Evolutionary conservation across 2,113 vertebrate genomes (phyloP).

Genomic region (Cephalopterus ornatus): DNA sequence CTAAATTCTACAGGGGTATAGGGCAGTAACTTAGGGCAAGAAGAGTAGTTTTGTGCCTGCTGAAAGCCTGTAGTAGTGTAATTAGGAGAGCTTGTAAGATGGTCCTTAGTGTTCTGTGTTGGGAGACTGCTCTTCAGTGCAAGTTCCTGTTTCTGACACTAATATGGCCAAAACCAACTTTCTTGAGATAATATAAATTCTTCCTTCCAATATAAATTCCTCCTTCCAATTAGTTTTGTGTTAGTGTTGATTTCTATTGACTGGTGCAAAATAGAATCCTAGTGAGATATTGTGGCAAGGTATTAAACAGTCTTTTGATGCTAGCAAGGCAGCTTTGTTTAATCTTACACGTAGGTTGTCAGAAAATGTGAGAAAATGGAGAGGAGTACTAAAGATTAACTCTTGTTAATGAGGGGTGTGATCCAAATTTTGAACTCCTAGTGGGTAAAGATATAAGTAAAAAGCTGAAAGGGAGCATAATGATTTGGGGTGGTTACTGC

Average conservation of each 20-base stretch:
- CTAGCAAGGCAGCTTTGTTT: not conserved
- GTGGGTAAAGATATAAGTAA: not conserved
- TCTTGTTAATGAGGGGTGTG: not conserved
- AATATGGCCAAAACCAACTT: not conserved
- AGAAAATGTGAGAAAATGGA: not conserved
- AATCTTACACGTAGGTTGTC: not conserved
- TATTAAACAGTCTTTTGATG: not conserved
- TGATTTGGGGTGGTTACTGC: not conserved
- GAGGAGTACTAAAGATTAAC: not conserved
- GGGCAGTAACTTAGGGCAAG: not conserved
- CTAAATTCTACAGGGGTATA: fast-evolving
- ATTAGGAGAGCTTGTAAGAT: not conserved
- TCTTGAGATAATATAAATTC: not conserved
- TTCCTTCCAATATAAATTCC: not conserved
- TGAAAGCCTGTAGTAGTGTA: not conserved
- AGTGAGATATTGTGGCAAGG: not conserved
- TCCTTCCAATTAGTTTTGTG: not conserved
- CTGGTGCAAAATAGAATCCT: not conserved
- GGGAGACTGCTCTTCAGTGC: not conserved
- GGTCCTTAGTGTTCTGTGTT: not conserved
- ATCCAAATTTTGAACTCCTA: not conserved
- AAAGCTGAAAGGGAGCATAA: not conserved
- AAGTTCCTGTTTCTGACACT: not conserved
- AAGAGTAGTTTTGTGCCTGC: not conserved
- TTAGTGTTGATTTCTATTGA: not conserved